Base-by-base conservation (phyloP, 2,888 invertebrate genomes). In the Andrena chrysosceles region DNA sequence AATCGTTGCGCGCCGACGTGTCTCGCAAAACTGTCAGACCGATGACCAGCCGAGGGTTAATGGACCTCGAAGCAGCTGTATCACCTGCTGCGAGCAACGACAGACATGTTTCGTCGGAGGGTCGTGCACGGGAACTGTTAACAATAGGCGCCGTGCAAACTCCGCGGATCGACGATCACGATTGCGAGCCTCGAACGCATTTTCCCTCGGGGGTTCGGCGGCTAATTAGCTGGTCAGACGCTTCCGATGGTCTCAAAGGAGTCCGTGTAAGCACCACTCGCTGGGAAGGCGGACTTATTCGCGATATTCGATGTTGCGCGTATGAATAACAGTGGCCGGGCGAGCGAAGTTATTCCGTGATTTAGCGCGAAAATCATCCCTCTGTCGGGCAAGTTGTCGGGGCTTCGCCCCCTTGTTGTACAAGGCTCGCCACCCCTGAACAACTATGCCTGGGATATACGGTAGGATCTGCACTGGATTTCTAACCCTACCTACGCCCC, bases 141-240 rank as follows among this genome's bases (percentile, higher is more conserved):
- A 84, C 85, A 86, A 88, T 87, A 75, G 77, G 59, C 56, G 42
- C 13, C 76, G 56, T 23, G 26, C 23, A 69, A 70, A 69, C 60
- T 66, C 77, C 78, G 80, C 81, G 73, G 73, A 74, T 81, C 85
- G 81, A 86, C 87, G 86, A 86, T 87, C 84, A 85, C 84, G 83
- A 80, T 87, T 89, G 87, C 82, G 80, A 85, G 86, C 85, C 73
- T 73, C 52, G 20, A 20, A 26, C 23, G 73, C 33, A 62, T 59
- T 69, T 59, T 73, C 54, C 62, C 75, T 63, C 69, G 73, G 63
- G 84, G 81, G 62, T 33, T 42, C 13, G 81, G 87, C 89, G 79
- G 87, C 87, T 91, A 90, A 91, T 91, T 90, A 90, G 85, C 79
- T 63, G 35, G 69, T 76, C 66, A 60, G 68, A 74, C 74, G 73